Conservation (phyloP, 1,140 invertebrate species). For the Limonius californicus region DNA sequence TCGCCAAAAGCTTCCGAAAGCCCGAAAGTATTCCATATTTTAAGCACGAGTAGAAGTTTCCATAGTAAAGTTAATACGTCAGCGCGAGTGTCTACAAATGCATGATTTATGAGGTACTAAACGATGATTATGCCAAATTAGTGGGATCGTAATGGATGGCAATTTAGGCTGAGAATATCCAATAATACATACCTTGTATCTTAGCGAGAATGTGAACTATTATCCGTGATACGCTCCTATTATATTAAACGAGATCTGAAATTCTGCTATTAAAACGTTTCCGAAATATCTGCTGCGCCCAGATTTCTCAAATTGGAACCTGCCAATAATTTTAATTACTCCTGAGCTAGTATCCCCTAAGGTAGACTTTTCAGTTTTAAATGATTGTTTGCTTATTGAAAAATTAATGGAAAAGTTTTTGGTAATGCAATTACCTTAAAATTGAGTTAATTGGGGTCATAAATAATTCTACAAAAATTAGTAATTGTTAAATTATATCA, state of each 20-base stretch:
- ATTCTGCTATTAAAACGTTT: conserved; percentile 9
- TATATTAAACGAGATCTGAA: conserved; percentile 12
- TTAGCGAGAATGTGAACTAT: conserved; percentile 15
- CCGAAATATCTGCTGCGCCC: neutral
- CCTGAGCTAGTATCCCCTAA: too few relatives aligned
- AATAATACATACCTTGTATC: conserved; percentile 18
- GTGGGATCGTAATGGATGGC: conserved; percentile 30
- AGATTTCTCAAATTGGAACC: neutral
- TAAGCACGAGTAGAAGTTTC: neutral
- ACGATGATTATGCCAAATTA: conserved; percentile 36
- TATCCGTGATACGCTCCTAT: conserved; percentile 11
- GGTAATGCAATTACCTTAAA: too few relatives aligned
- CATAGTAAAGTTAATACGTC: conserved; percentile 25
- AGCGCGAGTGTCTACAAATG: conserved; percentile 30
- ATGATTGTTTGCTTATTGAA: too few relatives aligned
- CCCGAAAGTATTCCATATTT: too few relatives aligned
- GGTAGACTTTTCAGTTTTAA: too few relatives aligned
- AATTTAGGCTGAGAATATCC: conserved; percentile 28
- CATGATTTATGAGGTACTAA: conserved; percentile 35
- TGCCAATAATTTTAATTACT: too few relatives aligned
- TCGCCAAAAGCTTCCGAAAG: too few relatives aligned
- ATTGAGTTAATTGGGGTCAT: too few relatives aligned
- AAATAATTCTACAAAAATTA: too few relatives aligned
- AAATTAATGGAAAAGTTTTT: too few relatives aligned
- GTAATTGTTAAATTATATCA: too few relatives aligned